Evolutionary conservation across 2,113 vertebrate genomes (phyloP).

Genomic region (Corydoras maculifer): DNA sequence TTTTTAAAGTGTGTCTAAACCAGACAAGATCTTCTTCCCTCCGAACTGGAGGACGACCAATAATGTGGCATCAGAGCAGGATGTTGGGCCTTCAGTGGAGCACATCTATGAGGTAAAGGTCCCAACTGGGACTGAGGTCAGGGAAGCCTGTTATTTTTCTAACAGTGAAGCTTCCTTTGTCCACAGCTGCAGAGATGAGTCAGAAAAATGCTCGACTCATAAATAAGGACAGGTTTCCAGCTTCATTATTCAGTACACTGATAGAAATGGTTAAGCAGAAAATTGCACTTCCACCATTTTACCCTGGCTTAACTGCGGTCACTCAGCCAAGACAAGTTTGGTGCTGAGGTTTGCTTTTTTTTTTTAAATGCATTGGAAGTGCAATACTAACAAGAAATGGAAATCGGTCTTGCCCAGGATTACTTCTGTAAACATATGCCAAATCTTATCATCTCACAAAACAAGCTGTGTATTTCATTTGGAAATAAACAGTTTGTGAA

Average conservation of each 20-base stretch:
- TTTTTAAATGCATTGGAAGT: neutral
- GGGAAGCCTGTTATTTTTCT: constrained; percentile 9
- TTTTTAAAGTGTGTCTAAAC: constrained; percentile 74
- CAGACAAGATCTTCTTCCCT: constrained; percentile 78
- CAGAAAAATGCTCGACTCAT: neutral
- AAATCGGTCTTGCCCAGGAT: neutral
- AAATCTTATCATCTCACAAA: neutral
- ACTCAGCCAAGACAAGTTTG: neutral
- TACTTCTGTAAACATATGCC: neutral
- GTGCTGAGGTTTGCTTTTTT: neutral
- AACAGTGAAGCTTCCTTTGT: constrained; percentile 5
- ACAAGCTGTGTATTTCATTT: neutral
- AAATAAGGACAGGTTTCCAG: neutral
- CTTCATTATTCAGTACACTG: neutral
- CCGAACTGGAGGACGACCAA: constrained; percentile 70
- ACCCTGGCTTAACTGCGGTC: neutral
- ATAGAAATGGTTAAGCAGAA: constrained; percentile 1
- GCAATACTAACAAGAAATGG: neutral
- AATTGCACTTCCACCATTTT: neutral
- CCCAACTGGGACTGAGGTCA: neutral
- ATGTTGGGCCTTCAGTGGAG: constrained; percentile 75
- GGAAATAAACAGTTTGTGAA: neutral
- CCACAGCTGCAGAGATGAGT: constrained; percentile 7
- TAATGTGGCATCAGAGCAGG: constrained; percentile 61
- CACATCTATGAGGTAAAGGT: constrained; percentile 82